phyloP scores from a whole-genome alignment of 2,113 vertebrate genomes.

The Dissostichus mawsoni region DNA sequence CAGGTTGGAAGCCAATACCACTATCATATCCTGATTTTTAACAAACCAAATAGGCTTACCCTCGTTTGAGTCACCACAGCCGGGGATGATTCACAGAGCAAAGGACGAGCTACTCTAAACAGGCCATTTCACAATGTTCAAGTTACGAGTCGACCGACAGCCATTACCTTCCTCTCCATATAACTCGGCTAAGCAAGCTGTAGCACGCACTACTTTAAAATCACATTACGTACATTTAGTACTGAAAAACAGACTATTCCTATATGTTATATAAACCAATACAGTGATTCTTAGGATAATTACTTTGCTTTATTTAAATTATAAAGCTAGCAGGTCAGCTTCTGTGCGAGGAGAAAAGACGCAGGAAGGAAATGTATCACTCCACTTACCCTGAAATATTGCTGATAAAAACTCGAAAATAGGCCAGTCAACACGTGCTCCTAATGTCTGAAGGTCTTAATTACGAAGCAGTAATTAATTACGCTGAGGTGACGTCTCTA shows the following conservation, averaged over 20 bases:
- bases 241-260: not conserved
- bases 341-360: conserved; percentile 73
- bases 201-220: conserved; percentile 56
- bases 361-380: conserved; percentile 84
- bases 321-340: conserved; percentile 54
- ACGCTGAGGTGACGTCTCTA: conserved; percentile 45
- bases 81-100: not conserved
- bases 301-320: conserved; percentile 55
- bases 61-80: not conserved
- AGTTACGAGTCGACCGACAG: conserved; percentile 78
- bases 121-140: conserved; percentile 79
- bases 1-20: conserved; percentile 33
- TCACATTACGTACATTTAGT: conserved; percentile 1
- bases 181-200: conserved; percentile 51
- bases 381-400: conserved; percentile 84
- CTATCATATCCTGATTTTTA: conserved; percentile 10
- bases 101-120: conserved; percentile 36
- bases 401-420: conserved; percentile 65
- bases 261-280: not conserved
- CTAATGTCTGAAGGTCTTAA: conserved; percentile 7
- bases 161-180: conserved; percentile 78
- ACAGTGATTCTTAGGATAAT: not conserved
- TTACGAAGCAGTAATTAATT: conserved; percentile 44
- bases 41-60: not conserved
- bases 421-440: conserved; percentile 33